These are phyloP conservation scores for Phenganax stokvisi DNA, from an alignment of 92 coral and sea anemone species.

Conservation along the genomic window DNA sequence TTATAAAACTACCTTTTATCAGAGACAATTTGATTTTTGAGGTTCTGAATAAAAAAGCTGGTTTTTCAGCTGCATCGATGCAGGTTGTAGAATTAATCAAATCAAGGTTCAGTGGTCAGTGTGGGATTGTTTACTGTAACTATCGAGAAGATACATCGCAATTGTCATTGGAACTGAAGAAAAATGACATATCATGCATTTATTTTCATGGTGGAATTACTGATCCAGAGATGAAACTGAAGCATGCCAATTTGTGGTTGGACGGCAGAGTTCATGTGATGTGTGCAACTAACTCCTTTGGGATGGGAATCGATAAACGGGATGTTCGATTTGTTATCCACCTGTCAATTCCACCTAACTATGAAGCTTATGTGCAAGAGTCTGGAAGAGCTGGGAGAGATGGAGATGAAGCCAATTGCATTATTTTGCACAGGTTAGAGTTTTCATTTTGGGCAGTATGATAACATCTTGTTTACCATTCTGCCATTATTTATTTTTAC, in stretches of 20 bases:
- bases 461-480: too few relatives aligned
- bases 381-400: conserved; percentile 37
- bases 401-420: conserved; percentile 29
- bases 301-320: conserved; percentile 43
- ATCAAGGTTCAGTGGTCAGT: conserved; percentile 44
- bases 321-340: conserved; percentile 38
- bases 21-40: background rate
- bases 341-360: conserved; percentile 17
- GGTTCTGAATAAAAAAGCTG: background rate
- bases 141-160: conserved; percentile 44
- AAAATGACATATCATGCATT: conserved; percentile 18
- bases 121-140: conserved; percentile 51
- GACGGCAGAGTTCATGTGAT: conserved; percentile 32
- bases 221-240: conserved; percentile 29
- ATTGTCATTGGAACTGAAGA: conserved; percentile 42
- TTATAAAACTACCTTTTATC: background rate
- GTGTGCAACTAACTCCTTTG: conserved; percentile 21
- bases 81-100: conserved; percentile 34
- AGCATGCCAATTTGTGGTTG: conserved; percentile 35
- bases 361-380: conserved; percentile 36
- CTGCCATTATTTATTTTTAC: background rate
- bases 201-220: conserved; percentile 40
- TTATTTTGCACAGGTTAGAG: conserved; percentile 15
- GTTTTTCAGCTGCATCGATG: conserved; percentile 23
- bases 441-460: background rate